Conservation (phyloP, 1,140 invertebrate species). For the Drosophila setifemur region DNA sequence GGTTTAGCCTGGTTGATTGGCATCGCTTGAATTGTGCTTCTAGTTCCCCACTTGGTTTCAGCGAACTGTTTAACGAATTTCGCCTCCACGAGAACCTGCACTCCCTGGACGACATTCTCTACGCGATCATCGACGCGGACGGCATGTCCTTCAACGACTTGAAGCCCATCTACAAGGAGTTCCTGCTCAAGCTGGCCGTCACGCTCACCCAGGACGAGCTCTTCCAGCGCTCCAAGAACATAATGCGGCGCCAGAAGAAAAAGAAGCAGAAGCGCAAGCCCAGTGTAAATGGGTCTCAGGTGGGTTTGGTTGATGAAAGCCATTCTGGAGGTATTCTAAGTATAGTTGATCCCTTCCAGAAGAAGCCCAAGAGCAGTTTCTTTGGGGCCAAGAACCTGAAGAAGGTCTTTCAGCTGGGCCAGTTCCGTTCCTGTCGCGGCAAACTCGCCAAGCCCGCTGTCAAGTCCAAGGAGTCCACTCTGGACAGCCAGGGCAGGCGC, state of each 20-base stretch:
- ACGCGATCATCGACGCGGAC: conserved; percentile 93
- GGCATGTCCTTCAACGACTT: conserved; percentile 96
- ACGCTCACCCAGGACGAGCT: conserved; percentile 94
- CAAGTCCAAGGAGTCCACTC: conserved; percentile 40
- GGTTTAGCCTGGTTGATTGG: conserved; percentile 76
- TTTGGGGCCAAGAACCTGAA: conserved; percentile 84
- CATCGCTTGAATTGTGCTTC: conserved; percentile 81
- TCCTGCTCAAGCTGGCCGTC: conserved; percentile 91
- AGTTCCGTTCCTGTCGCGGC: conserved; percentile 75
- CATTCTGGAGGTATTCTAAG: too few relatives aligned
- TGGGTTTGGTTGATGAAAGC: too few relatives aligned
- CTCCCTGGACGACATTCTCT: conserved; percentile 93
- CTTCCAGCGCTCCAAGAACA: conserved; percentile 93
- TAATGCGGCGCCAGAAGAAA: conserved; percentile 92
- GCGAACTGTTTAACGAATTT: conserved; percentile 92
- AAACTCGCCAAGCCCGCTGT: conserved; percentile 48
- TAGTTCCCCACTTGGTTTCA: conserved; percentile 91
- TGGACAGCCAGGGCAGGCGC: conserved; percentile 44
- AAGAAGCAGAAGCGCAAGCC: conserved; percentile 84
- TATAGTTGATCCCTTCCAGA: conserved; percentile 56
- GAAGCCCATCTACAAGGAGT: conserved; percentile 95
- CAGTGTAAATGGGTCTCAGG: conserved; percentile 73
- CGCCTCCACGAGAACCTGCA: conserved; percentile 92
- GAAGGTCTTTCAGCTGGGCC: conserved; percentile 79
- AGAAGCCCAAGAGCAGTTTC: conserved; percentile 84